Percentiles rank a stretch among this genome's conserved stretches.
Evolutionary conservation across 1,140 invertebrate genomes (phyloP).

Genomic region (Scaptomyza montana): DNA sequence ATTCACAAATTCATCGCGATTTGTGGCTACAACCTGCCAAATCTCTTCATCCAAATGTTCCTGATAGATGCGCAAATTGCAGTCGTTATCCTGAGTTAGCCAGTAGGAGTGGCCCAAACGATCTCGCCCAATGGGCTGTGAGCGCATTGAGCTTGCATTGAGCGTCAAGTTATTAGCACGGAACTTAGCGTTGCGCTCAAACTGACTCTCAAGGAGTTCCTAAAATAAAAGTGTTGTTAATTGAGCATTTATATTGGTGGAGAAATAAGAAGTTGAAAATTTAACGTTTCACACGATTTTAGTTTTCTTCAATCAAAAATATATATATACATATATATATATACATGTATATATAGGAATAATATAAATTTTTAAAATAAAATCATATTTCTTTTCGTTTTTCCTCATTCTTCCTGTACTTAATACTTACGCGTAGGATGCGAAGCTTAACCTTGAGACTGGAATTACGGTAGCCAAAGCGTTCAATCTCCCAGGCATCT

Average conservation of each 20-base stretch:
- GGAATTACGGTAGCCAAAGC: slow-evolving; percentile 97
- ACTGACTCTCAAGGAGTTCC: slow-evolving; percentile 96
- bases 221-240: slow-evolving; percentile 83
- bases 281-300: no score
- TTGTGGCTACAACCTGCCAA: slow-evolving; percentile 96
- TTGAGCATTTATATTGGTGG: no score
- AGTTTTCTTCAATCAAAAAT: no score
- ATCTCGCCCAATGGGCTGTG: slow-evolving; percentile 95
- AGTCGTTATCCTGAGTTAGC: slow-evolving; percentile 94
- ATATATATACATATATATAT: no score
- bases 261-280: no score
- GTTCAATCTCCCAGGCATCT: slow-evolving; percentile 98
- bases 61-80: slow-evolving; percentile 95
- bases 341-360: no score
- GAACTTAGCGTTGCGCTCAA: slow-evolving; percentile 97
- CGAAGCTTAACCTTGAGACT: slow-evolving; percentile 93
- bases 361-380: background rate
- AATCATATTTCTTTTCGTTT: background rate
- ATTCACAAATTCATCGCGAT: slow-evolving; percentile 89
- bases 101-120: slow-evolving; percentile 95
- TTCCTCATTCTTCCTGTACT: slow-evolving; percentile 4
- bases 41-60: slow-evolving; percentile 98
- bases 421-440: slow-evolving; percentile 90
- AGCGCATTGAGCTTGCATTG: slow-evolving; percentile 90
- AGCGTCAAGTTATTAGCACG: slow-evolving; percentile 95